A percentile compares a stretch with the other conserved stretches of the same genome.
These are phyloP conservation scores for Lypha dubia DNA, from an alignment of 2,888 invertebrate species.

Conservation along the genomic window DNA sequence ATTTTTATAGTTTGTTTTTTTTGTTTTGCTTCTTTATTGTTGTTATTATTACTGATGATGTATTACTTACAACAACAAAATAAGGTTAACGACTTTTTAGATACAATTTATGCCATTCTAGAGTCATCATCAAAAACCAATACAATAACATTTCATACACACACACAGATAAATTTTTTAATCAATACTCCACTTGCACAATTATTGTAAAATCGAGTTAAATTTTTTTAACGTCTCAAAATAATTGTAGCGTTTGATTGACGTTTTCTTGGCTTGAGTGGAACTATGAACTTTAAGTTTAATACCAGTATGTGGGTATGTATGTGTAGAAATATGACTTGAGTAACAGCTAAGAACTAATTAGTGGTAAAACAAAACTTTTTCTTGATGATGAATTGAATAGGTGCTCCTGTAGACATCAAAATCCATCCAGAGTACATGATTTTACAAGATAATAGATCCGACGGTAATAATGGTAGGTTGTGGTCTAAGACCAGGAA, in stretches of 20 bases:
- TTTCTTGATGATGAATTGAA: too few species aligned
- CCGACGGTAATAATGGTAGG: too few species aligned
- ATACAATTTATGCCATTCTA: conserved; percentile 68
- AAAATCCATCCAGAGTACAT: too few species aligned
- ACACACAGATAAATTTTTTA: background rate
- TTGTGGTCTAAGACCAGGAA: too few species aligned
- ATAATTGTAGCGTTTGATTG: conserved; percentile 10
- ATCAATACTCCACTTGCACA: background rate
- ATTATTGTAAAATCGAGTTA: conserved; percentile 7
- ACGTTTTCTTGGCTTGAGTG: conserved; percentile 14
- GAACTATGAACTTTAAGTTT: background rate
- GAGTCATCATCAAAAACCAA: conserved; percentile 55
- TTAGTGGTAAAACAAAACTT: background rate
- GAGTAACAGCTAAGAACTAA: conserved; percentile 7
- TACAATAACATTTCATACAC: conserved; percentile 25
- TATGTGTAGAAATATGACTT: conserved; percentile 35
- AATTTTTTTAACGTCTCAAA: background rate
- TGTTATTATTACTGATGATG: conserved; percentile 64
- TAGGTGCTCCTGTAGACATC: too few species aligned
- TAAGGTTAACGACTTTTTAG: conserved; percentile 72
- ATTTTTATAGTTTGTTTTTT: background rate
- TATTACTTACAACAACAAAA: conserved; percentile 62
- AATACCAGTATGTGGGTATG: too few species aligned
- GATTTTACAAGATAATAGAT: too few species aligned
- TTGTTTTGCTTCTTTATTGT: conserved; percentile 22